Base-by-base conservation (phyloP, 2,113 vertebrate genomes). In the Dicaeum eximium region DNA sequence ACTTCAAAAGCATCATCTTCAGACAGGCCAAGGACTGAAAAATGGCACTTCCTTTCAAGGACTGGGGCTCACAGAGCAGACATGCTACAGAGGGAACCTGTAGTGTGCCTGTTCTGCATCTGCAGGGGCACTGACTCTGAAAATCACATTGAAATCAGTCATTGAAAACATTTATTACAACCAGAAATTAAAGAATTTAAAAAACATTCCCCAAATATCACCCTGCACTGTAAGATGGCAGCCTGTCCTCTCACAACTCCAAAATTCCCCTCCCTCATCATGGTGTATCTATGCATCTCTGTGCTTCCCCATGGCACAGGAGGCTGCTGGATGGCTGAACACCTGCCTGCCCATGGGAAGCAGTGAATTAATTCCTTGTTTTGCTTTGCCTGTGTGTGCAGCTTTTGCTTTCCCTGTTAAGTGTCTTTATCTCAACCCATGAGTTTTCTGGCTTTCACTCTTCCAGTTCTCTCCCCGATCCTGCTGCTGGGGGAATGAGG, bases 41-140 rank as follows among this genome's bases (percentile, higher is more conserved):
- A 75, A 45, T 1, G 10, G 24, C 28, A 25, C 28, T 27, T 78
- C 17, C 57, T 90, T 58, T 38, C 33, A 37, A 40, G 42, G 45
- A 20, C 40, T 18, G 45, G 47, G n/a, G 31, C 0, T 2, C 3
- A 25, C 37, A 58, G 21, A 54, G 28, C 13, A 58, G 70, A 42
- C 28, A 22, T 1, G 0, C 8, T 19, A 35, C 44, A 40, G 15
- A 23, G 16, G 15, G 31, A 67, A 80, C 30, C 40, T 35, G 7
- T 2, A 31, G 19, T 28, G 13, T 4, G 0, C 37, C 45, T 2
- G 4, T 37, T 61, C 60, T 27, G 16, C 65, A 11, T 19, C 47
- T 71, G 10, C 23, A 6, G 12, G 20, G 37, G 2, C 62, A 60
- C 28, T 0, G 0, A 5, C 31, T 56, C 35, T 17, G 18, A 30